Percentiles rank a stretch among this genome's conserved stretches.
Evolutionary conservation across 2,888 invertebrate genomes (phyloP).

Genomic region (Mimas tiliae): DNA sequence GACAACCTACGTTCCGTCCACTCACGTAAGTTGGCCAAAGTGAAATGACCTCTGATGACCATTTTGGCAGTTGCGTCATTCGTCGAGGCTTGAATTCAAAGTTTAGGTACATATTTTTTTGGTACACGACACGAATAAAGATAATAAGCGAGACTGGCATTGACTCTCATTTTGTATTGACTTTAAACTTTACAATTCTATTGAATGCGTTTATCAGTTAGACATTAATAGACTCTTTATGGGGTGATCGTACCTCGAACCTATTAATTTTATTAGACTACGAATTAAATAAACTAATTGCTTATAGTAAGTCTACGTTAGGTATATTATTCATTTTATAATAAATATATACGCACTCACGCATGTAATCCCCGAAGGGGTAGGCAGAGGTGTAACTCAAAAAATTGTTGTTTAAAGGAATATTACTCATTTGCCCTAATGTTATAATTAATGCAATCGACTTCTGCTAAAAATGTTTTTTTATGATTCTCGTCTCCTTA

Average conservation of each 20-base stretch:
- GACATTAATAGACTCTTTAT: conserved; percentile 12
- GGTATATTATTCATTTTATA: too few species aligned
- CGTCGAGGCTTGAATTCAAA: conserved; percentile 66
- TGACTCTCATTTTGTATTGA: conserved; percentile 23
- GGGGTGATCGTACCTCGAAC: conserved; percentile 6
- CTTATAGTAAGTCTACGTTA: too few species aligned
- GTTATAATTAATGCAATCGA: too few species aligned
- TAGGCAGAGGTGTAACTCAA: too few species aligned
- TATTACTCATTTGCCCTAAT: too few species aligned
- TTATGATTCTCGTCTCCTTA: too few species aligned
- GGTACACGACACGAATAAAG: conserved; percentile 52
- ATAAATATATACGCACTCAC: too few species aligned
- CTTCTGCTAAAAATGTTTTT: too few species aligned
- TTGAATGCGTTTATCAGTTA: conserved; percentile 24
- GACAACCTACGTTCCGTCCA: conserved; percentile 58
- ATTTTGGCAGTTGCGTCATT: conserved; percentile 81
- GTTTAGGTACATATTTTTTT: conserved; percentile 43
- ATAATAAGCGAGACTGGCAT: conserved; percentile 35
- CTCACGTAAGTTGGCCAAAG: conserved; percentile 82
- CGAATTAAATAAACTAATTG: neutral
- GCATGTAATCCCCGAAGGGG: too few species aligned
- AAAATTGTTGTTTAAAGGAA: too few species aligned
- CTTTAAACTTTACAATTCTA: conserved; percentile 10
- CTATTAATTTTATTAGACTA: neutral
- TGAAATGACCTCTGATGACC: conserved; percentile 82